phyloP scores from a whole-genome alignment of 1,140 invertebrate genomes.

The Drosophila parabipectinata region DNA sequence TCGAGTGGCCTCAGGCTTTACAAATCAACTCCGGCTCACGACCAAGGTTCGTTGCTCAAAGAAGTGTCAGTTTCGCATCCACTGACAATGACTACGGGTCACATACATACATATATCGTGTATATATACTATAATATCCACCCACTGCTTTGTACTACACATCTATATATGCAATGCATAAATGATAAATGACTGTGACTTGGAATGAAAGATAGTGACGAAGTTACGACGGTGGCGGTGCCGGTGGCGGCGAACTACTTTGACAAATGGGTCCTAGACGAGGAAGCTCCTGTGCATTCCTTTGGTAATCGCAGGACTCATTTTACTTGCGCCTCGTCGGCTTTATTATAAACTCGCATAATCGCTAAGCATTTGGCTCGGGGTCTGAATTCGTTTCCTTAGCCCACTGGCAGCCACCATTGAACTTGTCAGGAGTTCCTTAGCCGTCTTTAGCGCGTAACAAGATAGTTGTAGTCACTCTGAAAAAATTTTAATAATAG shows the following conservation, averaged over 20 bases:
- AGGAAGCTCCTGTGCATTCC: slow-evolving; percentile 47
- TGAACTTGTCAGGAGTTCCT: slow-evolving; percentile 72
- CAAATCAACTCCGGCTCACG: slow-evolving; percentile 72
- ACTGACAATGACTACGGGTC: slow-evolving; percentile 45
- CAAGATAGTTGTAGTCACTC: slow-evolving; percentile 34
- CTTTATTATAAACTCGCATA: slow-evolving; percentile 81
- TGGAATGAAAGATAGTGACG: slow-evolving; percentile 72
- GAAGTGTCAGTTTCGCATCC: slow-evolving; percentile 63
- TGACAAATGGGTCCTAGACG: slow-evolving; percentile 66
- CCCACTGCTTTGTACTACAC: background rate
- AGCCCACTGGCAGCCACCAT: slow-evolving; percentile 1
- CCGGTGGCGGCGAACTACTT: slow-evolving; percentile 41
- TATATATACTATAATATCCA: slow-evolving; percentile 14
- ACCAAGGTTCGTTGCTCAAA: slow-evolving; percentile 57
- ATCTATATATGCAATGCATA: slow-evolving; percentile 57
- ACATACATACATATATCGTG: slow-evolving; percentile 1
- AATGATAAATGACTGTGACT: slow-evolving; percentile 76
- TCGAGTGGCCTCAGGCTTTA: slow-evolving; percentile 62
- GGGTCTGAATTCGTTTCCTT: slow-evolving; percentile 22
- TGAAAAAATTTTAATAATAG: background rate
- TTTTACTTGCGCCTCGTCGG: slow-evolving; percentile 49
- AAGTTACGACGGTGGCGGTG: slow-evolving; percentile 44
- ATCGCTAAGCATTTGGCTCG: slow-evolving; percentile 65
- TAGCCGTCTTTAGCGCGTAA: slow-evolving; percentile 56
- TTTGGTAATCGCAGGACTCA: slow-evolving; percentile 31